Evolutionary conservation across 1,140 invertebrate species (phyloP).

Genomic region (Rhagoletis zephyria): DNA sequence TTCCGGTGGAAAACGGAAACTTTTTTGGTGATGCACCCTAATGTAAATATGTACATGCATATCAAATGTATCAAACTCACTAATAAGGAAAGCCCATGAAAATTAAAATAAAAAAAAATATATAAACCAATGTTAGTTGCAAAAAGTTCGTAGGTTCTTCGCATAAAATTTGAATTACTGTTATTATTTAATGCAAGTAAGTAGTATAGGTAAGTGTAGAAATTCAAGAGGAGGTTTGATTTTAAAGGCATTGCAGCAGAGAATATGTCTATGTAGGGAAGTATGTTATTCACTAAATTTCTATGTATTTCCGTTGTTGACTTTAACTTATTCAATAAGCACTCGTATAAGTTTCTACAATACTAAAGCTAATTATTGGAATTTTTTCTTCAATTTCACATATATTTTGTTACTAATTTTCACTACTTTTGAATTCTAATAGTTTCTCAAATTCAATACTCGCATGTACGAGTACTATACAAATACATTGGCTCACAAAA

Average conservation of each 20-base stretch:
- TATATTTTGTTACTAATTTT: constrained; percentile 2
- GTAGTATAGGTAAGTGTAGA: background rate
- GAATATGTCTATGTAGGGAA: background rate
- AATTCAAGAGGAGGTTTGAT: background rate
- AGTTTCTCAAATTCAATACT: background rate
- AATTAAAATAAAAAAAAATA: too few species aligned
- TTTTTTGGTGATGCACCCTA: too few species aligned
- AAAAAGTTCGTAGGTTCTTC: too few species aligned
- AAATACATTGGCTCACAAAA: constrained; percentile 4
- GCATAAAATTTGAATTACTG: too few species aligned
- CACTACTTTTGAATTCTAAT: background rate
- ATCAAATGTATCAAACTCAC: too few species aligned
- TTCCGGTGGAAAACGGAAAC: too few species aligned
- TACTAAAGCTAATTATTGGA: background rate
- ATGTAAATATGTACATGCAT: too few species aligned
- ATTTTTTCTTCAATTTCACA: background rate
- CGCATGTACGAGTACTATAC: background rate
- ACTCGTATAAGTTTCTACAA: background rate
- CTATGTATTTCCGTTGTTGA: too few species aligned
- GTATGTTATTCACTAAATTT: background rate
- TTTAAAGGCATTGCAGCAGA: background rate
- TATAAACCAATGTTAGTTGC: too few species aligned
- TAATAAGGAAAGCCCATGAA: too few species aligned
- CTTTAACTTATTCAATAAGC: too few species aligned
- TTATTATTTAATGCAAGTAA: too few species aligned